Evolutionary conservation across 2,888 invertebrate species (phyloP).

Genomic region (Diplazon laetatorius): DNA sequence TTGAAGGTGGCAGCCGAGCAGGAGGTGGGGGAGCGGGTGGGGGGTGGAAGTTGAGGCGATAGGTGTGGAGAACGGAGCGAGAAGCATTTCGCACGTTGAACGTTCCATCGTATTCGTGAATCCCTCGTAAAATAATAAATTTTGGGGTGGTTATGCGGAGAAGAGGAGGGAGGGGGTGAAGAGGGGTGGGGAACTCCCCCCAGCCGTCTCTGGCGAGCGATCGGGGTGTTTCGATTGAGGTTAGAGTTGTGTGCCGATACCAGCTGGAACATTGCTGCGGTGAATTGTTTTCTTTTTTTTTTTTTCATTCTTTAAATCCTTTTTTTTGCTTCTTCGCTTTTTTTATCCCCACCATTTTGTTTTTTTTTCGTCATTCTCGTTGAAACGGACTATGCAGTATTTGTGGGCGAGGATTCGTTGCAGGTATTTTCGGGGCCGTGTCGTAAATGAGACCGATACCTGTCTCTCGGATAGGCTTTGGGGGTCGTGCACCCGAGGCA

Average conservation of each 20-base stretch:
- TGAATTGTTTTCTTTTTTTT: slow-evolving; percentile 12
- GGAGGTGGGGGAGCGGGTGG: neutral
- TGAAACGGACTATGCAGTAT: slow-evolving; percentile 35
- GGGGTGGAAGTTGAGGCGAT: neutral
- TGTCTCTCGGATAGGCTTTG: slow-evolving; percentile 33
- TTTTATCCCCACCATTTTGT: too few relatives aligned
- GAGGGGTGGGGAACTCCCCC: slow-evolving; percentile 41
- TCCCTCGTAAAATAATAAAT: slow-evolving; percentile 65
- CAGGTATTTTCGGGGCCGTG: slow-evolving; percentile 31
- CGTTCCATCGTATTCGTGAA: slow-evolving; percentile 31
- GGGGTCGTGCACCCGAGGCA: slow-evolving; percentile 21
- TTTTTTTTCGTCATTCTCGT: neutral
- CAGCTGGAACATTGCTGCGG: slow-evolving; percentile 43
- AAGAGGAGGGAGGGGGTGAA: slow-evolving; percentile 19
- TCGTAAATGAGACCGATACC: slow-evolving; percentile 58
- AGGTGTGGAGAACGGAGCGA: slow-evolving; percentile 18
- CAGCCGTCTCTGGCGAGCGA: too few relatives aligned
- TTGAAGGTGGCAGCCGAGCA: neutral
- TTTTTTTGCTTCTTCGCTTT: too few relatives aligned
- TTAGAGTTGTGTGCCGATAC: too few relatives aligned
- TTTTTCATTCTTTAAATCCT: too few relatives aligned
- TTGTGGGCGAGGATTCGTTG: slow-evolving; percentile 15
- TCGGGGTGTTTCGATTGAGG: too few relatives aligned
- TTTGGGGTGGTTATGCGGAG: slow-evolving; percentile 41
- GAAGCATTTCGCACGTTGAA: slow-evolving; percentile 6